phyloP scores from a whole-genome alignment of 2,888 invertebrate genomes.

The Aspidiotus rigidus region DNA sequence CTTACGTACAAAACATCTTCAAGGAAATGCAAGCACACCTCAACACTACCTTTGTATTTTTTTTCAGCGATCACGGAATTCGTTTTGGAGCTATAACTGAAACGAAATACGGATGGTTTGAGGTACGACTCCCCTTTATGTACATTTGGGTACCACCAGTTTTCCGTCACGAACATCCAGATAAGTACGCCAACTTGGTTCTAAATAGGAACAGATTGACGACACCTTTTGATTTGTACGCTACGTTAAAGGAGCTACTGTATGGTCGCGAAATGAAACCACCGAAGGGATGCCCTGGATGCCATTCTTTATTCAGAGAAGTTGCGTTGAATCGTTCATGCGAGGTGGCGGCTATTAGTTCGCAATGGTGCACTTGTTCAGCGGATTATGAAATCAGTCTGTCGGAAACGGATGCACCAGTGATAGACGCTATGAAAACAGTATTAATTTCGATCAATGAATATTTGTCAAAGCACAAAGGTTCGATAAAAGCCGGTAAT shows the following conservation, averaged over 20 bases:
- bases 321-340: slow-evolving; percentile 57
- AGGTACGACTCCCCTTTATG: slow-evolving; percentile 65
- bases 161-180: slow-evolving; percentile 50
- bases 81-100: slow-evolving; percentile 63
- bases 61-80: slow-evolving; percentile 71
- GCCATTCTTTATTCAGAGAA: slow-evolving; percentile 55
- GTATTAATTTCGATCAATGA: slow-evolving; percentile 31
- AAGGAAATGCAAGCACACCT: slow-evolving; percentile 50
- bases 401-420: slow-evolving; percentile 38
- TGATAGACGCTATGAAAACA: slow-evolving; percentile 32
- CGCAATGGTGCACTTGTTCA: slow-evolving; percentile 67
- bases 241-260: slow-evolving; percentile 59
- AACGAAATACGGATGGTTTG: slow-evolving; percentile 62
- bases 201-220: slow-evolving; percentile 58
- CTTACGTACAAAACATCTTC: slow-evolving; percentile 44
- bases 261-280: slow-evolving; percentile 41
- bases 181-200: slow-evolving; percentile 50
- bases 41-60: slow-evolving; percentile 58
- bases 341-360: slow-evolving; percentile 55
- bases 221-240: slow-evolving; percentile 67
- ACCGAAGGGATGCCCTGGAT: slow-evolving; percentile 49
- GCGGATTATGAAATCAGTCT: slow-evolving; percentile 39
- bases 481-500: slow-evolving; percentile 37
- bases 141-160: slow-evolving; percentile 58
- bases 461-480: slow-evolving; percentile 29